These are phyloP conservation scores for Acrobasis consociella DNA, from an alignment of 2,888 invertebrate species.

Conservation along the genomic window DNA sequence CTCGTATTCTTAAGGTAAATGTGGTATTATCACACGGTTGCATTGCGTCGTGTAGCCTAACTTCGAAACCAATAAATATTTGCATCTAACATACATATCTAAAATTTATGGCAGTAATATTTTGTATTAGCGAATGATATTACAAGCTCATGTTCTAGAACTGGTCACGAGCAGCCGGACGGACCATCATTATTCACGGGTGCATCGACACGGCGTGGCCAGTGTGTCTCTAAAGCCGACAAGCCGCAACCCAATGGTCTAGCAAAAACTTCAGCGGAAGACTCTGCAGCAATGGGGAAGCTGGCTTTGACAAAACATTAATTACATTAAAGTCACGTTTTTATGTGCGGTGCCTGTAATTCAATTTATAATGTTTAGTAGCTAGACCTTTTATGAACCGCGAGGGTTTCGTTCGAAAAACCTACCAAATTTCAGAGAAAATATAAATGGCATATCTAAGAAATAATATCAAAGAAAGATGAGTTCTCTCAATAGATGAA, in stretches of 20 bases:
- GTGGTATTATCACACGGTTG: neutral
- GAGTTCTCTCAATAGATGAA: too few relatives aligned
- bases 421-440: too few relatives aligned
- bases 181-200: slow-evolving; percentile 19
- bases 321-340: slow-evolving; percentile 9
- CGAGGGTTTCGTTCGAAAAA: too few relatives aligned
- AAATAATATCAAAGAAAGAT: too few relatives aligned
- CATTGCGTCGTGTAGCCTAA: neutral
- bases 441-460: too few relatives aligned
- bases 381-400: too few relatives aligned
- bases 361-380: neutral
- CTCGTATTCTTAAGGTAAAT: neutral
- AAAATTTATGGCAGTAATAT: slow-evolving; percentile 13
- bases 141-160: slow-evolving; percentile 11
- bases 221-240: neutral
- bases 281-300: slow-evolving; percentile 1
- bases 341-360: neutral
- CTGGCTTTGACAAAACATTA: slow-evolving; percentile 14
- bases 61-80: neutral
- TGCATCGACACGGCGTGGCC: slow-evolving; percentile 13
- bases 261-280: slow-evolving; percentile 10
- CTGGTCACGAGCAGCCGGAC: slow-evolving; percentile 15
- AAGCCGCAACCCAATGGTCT: neutral
- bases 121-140: slow-evolving; percentile 7
- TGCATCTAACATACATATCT: slow-evolving; percentile 1